Evolutionary conservation across 23 tunicate species (phyloP).

Genomic region (Trididemnum clinides): DNA sequence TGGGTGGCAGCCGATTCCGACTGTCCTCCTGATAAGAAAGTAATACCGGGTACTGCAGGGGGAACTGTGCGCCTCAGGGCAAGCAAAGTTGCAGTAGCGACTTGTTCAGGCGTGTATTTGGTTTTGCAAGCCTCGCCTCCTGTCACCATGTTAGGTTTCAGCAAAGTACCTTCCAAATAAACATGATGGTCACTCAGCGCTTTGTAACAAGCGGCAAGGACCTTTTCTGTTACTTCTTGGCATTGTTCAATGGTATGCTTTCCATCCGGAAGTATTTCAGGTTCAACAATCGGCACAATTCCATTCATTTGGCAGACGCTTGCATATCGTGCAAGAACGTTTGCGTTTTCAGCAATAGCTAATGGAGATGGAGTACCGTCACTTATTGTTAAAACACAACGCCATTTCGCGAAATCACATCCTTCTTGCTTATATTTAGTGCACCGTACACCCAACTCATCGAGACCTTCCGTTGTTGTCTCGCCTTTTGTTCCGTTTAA

Average conservation of each 20-base stretch:
- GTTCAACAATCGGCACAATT: constrained; percentile 93
- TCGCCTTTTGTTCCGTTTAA: constrained; percentile 84
- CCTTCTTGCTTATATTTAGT: constrained; percentile 92
- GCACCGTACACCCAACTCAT: constrained; percentile 92
- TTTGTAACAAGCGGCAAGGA: constrained; percentile 87
- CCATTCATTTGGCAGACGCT: constrained; percentile 91
- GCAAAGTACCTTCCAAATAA: constrained; percentile 89
- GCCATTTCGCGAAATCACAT: constrained; percentile 98
- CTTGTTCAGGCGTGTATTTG: constrained; percentile 76
- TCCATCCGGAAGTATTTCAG: constrained; percentile 93
- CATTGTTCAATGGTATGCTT: constrained; percentile 84
- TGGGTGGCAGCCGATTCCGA: constrained; percentile 79
- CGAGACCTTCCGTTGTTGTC: constrained; percentile 93
- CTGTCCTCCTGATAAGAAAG: constrained; percentile 93
- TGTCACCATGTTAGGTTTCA: constrained; percentile 97
- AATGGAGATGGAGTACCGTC: constrained; percentile 83
- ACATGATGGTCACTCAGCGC: constrained; percentile 92
- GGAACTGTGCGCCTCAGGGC: constrained; percentile 93
- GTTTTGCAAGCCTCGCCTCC: constrained; percentile 71
- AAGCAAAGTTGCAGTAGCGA: constrained; percentile 78
- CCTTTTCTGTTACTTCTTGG: constrained; percentile 90
- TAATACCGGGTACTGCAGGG: constrained; percentile 86
- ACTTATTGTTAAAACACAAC: constrained; percentile 88
- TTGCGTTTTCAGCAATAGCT: constrained; percentile 91
- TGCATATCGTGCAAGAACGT: constrained; percentile 96